phyloP scores from a whole-genome alignment of 1,140 invertebrate species.

The Macrobrachium rosenbergii region DNA sequence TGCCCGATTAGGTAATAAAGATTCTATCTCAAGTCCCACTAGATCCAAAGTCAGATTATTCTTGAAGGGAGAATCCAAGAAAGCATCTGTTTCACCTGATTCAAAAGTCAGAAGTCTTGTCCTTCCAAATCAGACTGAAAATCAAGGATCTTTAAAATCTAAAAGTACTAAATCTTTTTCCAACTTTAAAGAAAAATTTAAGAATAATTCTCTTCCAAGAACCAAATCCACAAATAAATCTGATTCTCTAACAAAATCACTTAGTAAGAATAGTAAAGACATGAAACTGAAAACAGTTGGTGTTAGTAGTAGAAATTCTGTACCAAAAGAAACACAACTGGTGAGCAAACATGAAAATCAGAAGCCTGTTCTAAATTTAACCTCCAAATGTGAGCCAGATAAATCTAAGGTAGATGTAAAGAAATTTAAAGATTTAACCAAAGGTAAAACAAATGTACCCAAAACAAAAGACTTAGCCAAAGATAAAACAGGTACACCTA shows the following conservation, averaged over 20 bases:
- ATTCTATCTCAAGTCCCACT: conserved; percentile 24
- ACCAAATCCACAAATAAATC: background rate
- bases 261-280: background rate
- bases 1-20: conserved; percentile 21
- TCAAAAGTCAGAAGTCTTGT: conserved; percentile 16
- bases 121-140: conserved; percentile 18
- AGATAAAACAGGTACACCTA: background rate
- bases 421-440: background rate
- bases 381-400: background rate
- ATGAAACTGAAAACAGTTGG: background rate
- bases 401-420: background rate
- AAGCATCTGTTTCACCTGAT: conserved; percentile 1
- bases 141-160: background rate
- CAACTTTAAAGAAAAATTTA: conserved; percentile 43
- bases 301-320: too few relatives aligned
- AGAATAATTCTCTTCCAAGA: conserved; percentile 15
- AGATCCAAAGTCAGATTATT: conserved; percentile 8
- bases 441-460: conserved; percentile 4
- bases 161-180: conserved; percentile 16
- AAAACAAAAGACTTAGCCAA: background rate
- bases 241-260: background rate
- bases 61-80: conserved; percentile 8
- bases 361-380: too few relatives aligned
- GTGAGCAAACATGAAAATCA: background rate
- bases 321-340: background rate